Percentiles rank a stretch among this genome's conserved stretches.
These are phyloP conservation scores for Trematocara stigmaticum DNA, from an alignment of 2,113 vertebrate genomes.

Conservation along the genomic window DNA sequence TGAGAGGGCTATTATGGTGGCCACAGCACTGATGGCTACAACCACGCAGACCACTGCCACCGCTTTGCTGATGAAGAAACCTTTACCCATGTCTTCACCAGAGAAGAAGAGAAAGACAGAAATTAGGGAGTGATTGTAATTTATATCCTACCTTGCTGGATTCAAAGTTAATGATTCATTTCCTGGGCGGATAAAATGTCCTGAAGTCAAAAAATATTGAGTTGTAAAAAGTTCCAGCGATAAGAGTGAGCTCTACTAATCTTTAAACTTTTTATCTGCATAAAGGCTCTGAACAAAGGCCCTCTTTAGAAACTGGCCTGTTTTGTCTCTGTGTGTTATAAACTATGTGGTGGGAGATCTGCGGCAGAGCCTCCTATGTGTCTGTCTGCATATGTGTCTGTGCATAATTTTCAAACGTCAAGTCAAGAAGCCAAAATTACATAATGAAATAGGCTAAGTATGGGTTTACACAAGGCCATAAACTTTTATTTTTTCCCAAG, in stretches of 20 bases:
- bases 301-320: not conserved
- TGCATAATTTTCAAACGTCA: not conserved
- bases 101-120: not conserved
- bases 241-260: not conserved
- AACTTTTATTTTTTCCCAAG: not conserved
- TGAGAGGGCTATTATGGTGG: conserved; percentile 82
- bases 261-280: conserved; percentile 2
- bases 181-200: not conserved
- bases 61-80: conserved; percentile 81
- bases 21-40: conserved; percentile 54
- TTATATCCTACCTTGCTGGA: conserved; percentile 1
- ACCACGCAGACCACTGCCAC: conserved; percentile 63
- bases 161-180: conserved; percentile 31
- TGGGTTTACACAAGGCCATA: not conserved
- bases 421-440: not conserved
- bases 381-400: not conserved
- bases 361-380: not conserved
- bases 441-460: not conserved
- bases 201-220: conserved; percentile 5
- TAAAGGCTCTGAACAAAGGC: not conserved
- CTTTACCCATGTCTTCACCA: conserved; percentile 77
- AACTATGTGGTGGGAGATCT: not conserved
- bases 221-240: conserved; percentile 9
- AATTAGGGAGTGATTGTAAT: not conserved
- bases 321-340: not conserved